Percentiles rank a stretch among this genome's conserved stretches.
Conservation (phyloP, 2,888 invertebrate genomes). For the Eumacrocentrus americanus region DNA sequence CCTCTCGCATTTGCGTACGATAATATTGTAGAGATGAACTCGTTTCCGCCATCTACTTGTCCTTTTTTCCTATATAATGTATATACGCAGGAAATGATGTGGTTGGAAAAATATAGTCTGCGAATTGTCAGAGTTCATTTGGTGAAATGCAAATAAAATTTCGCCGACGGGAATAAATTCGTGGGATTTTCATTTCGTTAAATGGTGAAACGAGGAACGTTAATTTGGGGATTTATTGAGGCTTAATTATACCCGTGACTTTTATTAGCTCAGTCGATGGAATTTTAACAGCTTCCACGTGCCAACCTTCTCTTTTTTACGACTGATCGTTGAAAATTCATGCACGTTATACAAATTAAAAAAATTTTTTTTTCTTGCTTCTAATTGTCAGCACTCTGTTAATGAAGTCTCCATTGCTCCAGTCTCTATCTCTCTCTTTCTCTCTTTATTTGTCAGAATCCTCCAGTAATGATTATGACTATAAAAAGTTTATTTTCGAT, state of each 20-base stretch:
- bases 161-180: conserved; percentile 10
- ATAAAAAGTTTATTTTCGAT: too few species aligned
- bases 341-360: too few species aligned
- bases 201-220: conserved; percentile 12
- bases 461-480: neutral
- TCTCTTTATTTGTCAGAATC: neutral
- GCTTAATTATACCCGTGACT: conserved; percentile 21
- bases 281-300: conserved; percentile 15
- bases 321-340: too few species aligned
- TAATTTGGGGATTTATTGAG: conserved; percentile 21
- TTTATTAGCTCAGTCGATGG: conserved; percentile 25
- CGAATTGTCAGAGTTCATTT: neutral
- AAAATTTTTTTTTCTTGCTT: neutral
- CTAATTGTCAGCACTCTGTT: conserved; percentile 35
- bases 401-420: conserved; percentile 33
- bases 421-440: neutral
- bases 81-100: neutral
- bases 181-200: conserved; percentile 10
- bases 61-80: neutral
- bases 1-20: neutral
- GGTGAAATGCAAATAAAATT: neutral
- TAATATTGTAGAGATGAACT: neutral
- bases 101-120: neutral
- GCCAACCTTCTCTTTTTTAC: conserved; percentile 3
- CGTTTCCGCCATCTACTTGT: neutral